Percentiles rank a stretch among this genome's conserved stretches.
Conservation (phyloP, 2,888 invertebrate species). For the Drosophila aldrichi region DNA sequence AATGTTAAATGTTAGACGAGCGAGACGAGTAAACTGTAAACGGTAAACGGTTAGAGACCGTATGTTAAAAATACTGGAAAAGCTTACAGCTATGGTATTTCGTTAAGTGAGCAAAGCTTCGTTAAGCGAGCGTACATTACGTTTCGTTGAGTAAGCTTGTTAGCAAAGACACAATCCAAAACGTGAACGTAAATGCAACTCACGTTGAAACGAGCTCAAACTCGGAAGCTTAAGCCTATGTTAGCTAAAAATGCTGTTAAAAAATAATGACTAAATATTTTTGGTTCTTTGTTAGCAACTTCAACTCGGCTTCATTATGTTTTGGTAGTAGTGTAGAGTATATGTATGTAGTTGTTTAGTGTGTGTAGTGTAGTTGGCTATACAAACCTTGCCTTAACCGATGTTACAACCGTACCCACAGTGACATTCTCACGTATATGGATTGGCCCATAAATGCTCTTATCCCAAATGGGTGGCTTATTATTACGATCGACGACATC, state of each 20-base stretch:
- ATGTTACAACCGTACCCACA: slow-evolving; percentile 99
- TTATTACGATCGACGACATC: slow-evolving; percentile 99
- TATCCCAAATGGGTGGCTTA: slow-evolving; percentile 99
- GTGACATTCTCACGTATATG: slow-evolving; percentile 99
- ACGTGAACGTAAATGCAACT: slow-evolving; percentile 20
- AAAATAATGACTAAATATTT: slow-evolving; percentile 39
- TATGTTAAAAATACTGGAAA: slow-evolving; percentile 47
- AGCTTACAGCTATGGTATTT: slow-evolving; percentile 27
- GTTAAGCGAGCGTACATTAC: slow-evolving; percentile 33
- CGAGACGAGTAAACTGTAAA: slow-evolving; percentile 5
- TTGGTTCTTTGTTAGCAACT: slow-evolving; percentile 44
- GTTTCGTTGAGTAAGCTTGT: slow-evolving; percentile 21
- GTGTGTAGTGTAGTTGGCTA: slow-evolving; percentile 83
- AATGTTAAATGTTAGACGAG: slow-evolving; percentile 35
- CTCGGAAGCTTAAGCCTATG: slow-evolving; percentile 46
- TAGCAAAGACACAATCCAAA: slow-evolving; percentile 44
- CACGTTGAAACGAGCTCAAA: slow-evolving; percentile 18
- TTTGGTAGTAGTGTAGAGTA: slow-evolving; percentile 21
- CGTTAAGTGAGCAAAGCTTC: slow-evolving; percentile 30
- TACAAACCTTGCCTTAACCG: slow-evolving; percentile 99
- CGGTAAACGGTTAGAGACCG: slow-evolving; percentile 43
- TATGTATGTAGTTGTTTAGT: slow-evolving; percentile 26
- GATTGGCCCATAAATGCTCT: slow-evolving; percentile 97
- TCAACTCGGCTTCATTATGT: slow-evolving; percentile 29
- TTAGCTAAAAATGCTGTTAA: slow-evolving; percentile 59